phyloP scores from a whole-genome alignment of 1,140 invertebrate genomes.

The Stegodyphus mimosarum region DNA sequence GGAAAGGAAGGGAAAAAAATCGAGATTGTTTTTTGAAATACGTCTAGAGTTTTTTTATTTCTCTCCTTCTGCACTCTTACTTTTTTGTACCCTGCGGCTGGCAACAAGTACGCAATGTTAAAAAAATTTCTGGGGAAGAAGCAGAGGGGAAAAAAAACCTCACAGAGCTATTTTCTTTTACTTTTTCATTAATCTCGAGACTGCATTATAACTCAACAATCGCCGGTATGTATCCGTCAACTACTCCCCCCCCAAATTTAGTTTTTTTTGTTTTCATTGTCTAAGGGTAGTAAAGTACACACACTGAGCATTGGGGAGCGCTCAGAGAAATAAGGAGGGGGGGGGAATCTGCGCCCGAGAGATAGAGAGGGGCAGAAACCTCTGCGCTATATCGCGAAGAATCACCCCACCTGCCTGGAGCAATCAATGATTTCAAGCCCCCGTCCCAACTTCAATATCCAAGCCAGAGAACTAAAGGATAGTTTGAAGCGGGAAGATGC shows the following conservation, averaged over 20 bases:
- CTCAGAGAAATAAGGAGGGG: background rate
- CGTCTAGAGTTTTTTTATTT: conserved; percentile 30
- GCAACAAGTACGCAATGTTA: conserved; percentile 49
- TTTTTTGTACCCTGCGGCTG: conserved; percentile 39
- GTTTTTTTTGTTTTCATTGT: conserved; percentile 32
- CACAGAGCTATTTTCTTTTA: conserved; percentile 50
- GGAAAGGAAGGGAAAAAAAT: background rate
- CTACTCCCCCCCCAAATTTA: background rate
- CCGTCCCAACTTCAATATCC: conserved; percentile 27
- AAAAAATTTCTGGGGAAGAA: background rate
- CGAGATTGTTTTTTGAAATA: conserved; percentile 19
- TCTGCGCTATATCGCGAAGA: conserved; percentile 40
- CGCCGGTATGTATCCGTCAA: conserved; percentile 56
- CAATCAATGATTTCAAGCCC: conserved; percentile 47
- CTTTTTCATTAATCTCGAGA: conserved; percentile 59
- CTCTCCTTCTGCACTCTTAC: background rate
- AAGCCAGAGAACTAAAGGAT: background rate
- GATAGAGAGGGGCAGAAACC: background rate
- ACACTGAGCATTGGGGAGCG: background rate
- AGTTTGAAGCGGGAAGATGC: background rate
- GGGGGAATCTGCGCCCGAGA: background rate
- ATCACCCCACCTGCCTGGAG: conserved; percentile 39
- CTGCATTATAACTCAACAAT: conserved; percentile 60
- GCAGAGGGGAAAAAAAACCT: conserved; percentile 8
- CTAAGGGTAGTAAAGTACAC: background rate